A percentile compares a stretch with the other conserved stretches of the same genome.
These are phyloP conservation scores for Sweltsa coloradensis DNA, from an alignment of 1,140 invertebrate species.

Conservation along the genomic window DNA sequence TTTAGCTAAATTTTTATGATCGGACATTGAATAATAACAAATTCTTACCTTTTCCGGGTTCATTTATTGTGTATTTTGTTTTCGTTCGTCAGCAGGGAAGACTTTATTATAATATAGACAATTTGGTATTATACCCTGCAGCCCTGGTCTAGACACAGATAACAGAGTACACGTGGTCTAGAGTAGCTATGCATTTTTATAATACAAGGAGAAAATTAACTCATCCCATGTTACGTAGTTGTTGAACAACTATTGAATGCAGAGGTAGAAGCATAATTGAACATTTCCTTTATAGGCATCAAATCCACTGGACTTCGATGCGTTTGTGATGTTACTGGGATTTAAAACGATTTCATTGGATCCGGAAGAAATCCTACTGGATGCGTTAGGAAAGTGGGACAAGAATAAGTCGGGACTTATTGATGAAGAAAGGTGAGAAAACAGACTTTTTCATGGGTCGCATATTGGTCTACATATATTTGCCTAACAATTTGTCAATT, in stretches of 20 bases:
- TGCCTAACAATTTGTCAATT: no score
- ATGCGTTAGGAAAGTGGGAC: conserved; percentile 47
- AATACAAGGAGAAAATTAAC: background rate
- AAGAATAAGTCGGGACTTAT: conserved; percentile 40
- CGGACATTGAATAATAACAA: no score
- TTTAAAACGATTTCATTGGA: conserved; percentile 42
- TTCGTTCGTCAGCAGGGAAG: no score
- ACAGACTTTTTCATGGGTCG: no score
- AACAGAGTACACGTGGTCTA: background rate
- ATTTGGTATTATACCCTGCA: background rate
- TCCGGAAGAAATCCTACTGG: conserved; percentile 41
- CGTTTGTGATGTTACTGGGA: conserved; percentile 44
- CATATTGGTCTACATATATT: no score
- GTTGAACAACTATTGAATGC: background rate
- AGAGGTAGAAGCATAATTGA: background rate
- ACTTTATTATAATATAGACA: no score
- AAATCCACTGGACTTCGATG: conserved; percentile 42
- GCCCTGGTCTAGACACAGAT: background rate
- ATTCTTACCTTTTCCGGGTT: no score
- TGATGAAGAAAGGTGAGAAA: conserved; percentile 40
- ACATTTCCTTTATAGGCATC: conserved; percentile 28
- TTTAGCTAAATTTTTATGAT: no score
- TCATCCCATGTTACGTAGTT: background rate
- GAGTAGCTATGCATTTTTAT: background rate
- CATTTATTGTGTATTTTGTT: no score